These are phyloP conservation scores for Corythornis madagascariensis DNA, from an alignment of 2,113 vertebrate species.

Conservation along the genomic window DNA sequence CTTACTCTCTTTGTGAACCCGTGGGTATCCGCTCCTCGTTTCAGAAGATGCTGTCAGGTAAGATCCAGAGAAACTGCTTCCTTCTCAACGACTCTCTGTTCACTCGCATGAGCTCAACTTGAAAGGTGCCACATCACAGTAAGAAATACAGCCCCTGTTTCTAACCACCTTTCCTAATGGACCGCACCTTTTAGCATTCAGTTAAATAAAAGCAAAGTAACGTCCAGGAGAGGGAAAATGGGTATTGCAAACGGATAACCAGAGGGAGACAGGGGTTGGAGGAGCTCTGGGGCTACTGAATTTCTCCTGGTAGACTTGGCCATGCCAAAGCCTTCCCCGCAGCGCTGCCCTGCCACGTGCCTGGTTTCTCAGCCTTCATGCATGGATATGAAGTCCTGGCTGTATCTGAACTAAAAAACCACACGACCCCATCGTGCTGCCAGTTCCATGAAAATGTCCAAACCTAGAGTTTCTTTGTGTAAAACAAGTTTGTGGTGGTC, in stretches of 20 bases:
- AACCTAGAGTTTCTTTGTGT: not conserved
- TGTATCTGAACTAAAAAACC: not conserved
- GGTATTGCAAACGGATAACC: not conserved
- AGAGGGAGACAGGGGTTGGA: not conserved
- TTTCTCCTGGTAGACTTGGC: not conserved
- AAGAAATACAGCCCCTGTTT: not conserved
- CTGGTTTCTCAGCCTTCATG: not conserved
- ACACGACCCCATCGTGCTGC: not conserved
- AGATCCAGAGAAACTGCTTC: not conserved
- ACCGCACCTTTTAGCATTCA: not conserved
- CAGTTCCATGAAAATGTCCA: not conserved
- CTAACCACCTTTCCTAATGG: not conserved
- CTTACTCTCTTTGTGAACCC: slow-evolving; percentile 4
- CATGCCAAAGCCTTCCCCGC: not conserved
- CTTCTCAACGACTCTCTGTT: not conserved
- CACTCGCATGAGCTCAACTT: not conserved
- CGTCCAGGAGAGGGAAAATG: not conserved
- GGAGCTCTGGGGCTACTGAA: not conserved
- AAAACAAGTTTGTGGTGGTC: not conserved
- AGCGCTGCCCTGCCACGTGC: not conserved
- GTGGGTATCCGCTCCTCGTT: not conserved
- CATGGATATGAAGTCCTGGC: not conserved
- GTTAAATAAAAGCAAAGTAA: not conserved
- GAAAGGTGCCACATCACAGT: not conserved
- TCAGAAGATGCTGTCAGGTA: not conserved